Base-by-base conservation (phyloP, 1,140 invertebrate species). In the Anoplophora glabripennis region DNA sequence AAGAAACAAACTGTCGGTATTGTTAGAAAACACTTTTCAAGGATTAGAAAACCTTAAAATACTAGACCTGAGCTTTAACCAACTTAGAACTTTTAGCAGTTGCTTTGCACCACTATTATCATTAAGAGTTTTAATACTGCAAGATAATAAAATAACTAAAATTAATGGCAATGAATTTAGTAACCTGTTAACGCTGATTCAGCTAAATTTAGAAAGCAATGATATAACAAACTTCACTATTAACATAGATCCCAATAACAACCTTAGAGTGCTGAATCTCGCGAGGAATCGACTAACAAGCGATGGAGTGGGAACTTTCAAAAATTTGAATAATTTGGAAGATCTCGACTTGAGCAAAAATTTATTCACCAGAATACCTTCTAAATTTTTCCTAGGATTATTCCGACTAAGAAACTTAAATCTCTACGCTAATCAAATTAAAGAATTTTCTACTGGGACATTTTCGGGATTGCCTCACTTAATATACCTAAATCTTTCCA, bases 31-130 rank as follows among this genome's bases (percentile, higher is more conserved):
- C 5, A 68, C 66, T n/a, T 74, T 75, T 61, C 44, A 62, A 21
- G 74, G 72, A 38, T 45, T 75, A 15, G 35, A 34, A 4, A 71
- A 69, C 53, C 55, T 88, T 8, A 75, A 73, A 10, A 64, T 59
- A 7, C 65, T 89, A 0, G 81, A 86, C 65, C 66, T 89, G 1
- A 85, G 84, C 0, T 63, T 77, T 2, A 89, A 89, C 67, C 72
- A 80, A 5, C 74, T 87, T 0, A 76, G 65, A 12, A 79, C 68
- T 14, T 73, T 89, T 9, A 80, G 81, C 53, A 77, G 75, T 18
- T 81, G 83, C 11, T 83, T 89, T 52, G 76, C 76, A 12, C 65
- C 76, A 5, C 65, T 88, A 8, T 71, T 67, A 2, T 80, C 80
- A 40, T 71, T 89, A 14, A 72, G 76, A 33, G 71, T 77, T 15